Conservation (phyloP, 2,888 invertebrate species). For the Anoncus sp. region DNA sequence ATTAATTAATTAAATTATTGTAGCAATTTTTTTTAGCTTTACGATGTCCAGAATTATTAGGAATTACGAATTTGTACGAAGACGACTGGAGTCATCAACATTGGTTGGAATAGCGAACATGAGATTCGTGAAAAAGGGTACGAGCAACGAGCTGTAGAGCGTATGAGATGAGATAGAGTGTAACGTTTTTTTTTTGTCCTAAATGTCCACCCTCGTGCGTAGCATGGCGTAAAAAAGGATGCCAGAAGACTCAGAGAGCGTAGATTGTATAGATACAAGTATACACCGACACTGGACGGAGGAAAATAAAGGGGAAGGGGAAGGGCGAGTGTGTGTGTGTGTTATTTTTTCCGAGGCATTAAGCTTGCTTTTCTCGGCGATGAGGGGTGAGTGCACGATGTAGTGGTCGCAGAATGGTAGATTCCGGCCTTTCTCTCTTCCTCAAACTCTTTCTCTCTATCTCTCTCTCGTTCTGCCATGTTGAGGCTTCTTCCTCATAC, state of each 20-base stretch:
- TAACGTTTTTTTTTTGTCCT: slow-evolving; percentile 67
- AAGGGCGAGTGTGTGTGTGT: slow-evolving; percentile 76
- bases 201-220: slow-evolving; percentile 79
- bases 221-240: slow-evolving; percentile 72
- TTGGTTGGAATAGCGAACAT: slow-evolving; percentile 1
- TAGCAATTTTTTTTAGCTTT: neutral
- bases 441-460: neutral
- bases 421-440: slow-evolving; percentile 11
- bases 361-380: slow-evolving; percentile 77
- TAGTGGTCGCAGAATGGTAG: slow-evolving; percentile 70
- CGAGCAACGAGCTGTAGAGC: slow-evolving; percentile 8
- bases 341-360: slow-evolving; percentile 83
- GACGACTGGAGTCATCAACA: too few species aligned
- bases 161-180: slow-evolving; percentile 48
- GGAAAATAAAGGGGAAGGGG: slow-evolving; percentile 55
- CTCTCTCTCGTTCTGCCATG: slow-evolving; percentile 4
- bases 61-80: too few species aligned
- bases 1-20: slow-evolving; percentile 45
- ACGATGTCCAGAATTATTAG: neutral
- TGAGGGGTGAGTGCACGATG: slow-evolving; percentile 67
- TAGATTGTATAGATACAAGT: slow-evolving; percentile 1
- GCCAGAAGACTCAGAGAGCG: slow-evolving; percentile 67
- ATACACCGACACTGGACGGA: slow-evolving; percentile 16
- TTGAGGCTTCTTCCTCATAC: slow-evolving; percentile 42
- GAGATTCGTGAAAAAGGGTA: slow-evolving; percentile 36